These are phyloP conservation scores for Leptogaster cylindrica DNA, from an alignment of 2,888 invertebrate genomes.

Conservation along the genomic window DNA sequence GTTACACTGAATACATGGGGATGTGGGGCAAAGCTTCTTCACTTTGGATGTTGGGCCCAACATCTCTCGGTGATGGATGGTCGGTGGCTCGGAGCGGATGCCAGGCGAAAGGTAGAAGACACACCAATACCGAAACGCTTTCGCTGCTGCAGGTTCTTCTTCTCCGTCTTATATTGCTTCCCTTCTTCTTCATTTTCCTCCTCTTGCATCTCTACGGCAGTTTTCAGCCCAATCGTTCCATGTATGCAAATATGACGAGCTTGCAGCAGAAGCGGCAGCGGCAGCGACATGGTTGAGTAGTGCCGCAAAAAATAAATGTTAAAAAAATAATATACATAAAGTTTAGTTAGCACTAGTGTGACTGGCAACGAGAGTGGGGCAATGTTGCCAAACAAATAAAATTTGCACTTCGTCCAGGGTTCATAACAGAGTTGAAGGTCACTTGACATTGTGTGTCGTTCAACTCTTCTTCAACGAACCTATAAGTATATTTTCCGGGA, in stretches of 20 bases:
- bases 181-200: too few relatives aligned
- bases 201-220: too few relatives aligned
- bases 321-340: too few relatives aligned
- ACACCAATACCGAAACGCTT: not conserved
- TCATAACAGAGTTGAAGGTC: constrained; percentile 39
- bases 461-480: constrained; percentile 32
- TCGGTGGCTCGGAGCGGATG: not conserved
- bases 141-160: constrained; percentile 12
- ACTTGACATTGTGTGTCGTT: constrained; percentile 27
- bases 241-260: not conserved
- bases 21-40: constrained; percentile 29
- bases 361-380: constrained; percentile 38
- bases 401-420: constrained; percentile 36
- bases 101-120: constrained; percentile 4
- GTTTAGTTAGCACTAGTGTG: constrained; percentile 31
- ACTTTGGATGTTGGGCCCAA: constrained; percentile 5
- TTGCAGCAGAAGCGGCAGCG: not conserved
- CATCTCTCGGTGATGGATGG: constrained; percentile 27
- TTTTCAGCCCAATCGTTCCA: too few relatives aligned
- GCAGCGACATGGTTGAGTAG: not conserved
- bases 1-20: too few relatives aligned
- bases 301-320: constrained; percentile 19
- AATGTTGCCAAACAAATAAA: constrained; percentile 42
- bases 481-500: constrained; percentile 39
- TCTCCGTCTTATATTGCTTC: too few relatives aligned